Evolutionary conservation across 2,888 invertebrate genomes (phyloP), one percentile per base, ranked within the genome.

Genomic region (Antheraea yamamai): DNA sequence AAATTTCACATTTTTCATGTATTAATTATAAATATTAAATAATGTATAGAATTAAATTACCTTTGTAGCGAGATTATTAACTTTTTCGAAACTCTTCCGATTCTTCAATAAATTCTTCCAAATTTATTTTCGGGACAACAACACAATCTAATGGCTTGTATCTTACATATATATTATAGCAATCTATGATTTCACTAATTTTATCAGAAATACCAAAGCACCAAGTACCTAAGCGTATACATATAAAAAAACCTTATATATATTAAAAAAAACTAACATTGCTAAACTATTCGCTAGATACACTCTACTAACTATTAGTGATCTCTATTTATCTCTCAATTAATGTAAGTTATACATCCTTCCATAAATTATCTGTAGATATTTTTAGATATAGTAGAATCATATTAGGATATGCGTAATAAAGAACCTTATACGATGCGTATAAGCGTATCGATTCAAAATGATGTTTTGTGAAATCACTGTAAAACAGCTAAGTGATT

Each of bases 321-420:
- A 70, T 70, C 39, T 70, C 7, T 23, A 18, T 23, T 35, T 70
- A n/a, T 70, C 64, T 66, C 64, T 66, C 26, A 26, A 70, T 20
- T 39, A 70, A 39, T 39, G 70, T 64, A 75, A 72, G 20, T 20
- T 72, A 72, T 58, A 73, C 73, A 76, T 75, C 74, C 76, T 75
- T 77, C 70, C 70, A 70, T 39, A 87, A 87, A 79, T 75, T 66
- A 74, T 85, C 77, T 86, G 83, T 77, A 83, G 77, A 70, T 70
- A 70, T 12, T 18, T 6, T 70, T 70, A 70, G 39, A 39, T 39
- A 70, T 70, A 70, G 39, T 20, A 18, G 35, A 70, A 20, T 39
- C 39, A 35, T 39, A 70, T 70, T 20, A 35, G 12, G 20, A 70
- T 68, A 68, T 0, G 12, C 35, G 3, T 68, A 18, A 68, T 16